These are phyloP conservation scores for Sanderia malayensis DNA, from an alignment of 30 jellyfish, hydroid and myxozoan genomes.

Conservation along the genomic window DNA sequence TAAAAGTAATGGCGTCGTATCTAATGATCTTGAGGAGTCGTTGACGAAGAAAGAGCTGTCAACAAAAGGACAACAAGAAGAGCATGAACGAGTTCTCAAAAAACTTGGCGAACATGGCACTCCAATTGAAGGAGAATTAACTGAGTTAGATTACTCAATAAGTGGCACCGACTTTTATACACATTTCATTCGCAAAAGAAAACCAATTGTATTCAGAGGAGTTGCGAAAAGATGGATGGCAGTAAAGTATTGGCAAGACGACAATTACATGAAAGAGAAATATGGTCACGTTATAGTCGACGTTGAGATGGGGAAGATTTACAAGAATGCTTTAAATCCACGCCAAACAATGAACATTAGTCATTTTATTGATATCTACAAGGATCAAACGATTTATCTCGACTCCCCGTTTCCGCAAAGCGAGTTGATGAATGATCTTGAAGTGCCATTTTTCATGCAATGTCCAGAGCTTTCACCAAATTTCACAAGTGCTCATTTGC, in stretches of 20 bases:
- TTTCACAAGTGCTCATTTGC: constrained; percentile 82
- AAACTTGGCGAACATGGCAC: constrained; percentile 85
- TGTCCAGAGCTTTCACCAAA: constrained; percentile 73
- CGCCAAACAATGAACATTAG: constrained; percentile 82
- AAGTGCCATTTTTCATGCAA: constrained; percentile 87
- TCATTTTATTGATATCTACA: constrained; percentile 68
- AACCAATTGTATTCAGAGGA: constrained; percentile 86
- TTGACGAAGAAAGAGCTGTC: too few species aligned
- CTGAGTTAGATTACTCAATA: constrained; percentile 74
- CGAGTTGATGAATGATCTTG: constrained; percentile 74
- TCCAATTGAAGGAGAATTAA: constrained; percentile 47
- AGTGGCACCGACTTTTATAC: constrained; percentile 93
- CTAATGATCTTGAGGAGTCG: too few species aligned
- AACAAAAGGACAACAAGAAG: too few species aligned
- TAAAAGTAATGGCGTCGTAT: too few species aligned
- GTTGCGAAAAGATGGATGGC: constrained; percentile 88
- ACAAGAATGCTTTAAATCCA: constrained; percentile 54
- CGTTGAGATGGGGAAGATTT: constrained; percentile 78
- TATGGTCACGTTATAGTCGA: constrained; percentile 78
- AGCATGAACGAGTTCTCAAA: constrained; percentile 13
- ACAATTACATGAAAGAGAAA: constrained; percentile 57
- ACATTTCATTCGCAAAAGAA: constrained; percentile 70
- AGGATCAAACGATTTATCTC: constrained; percentile 59
- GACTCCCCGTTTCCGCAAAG: constrained; percentile 96
- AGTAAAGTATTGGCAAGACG: constrained; percentile 80